These are phyloP conservation scores for Apodemus speciosus DNA, from an alignment of 2,113 vertebrate genomes.

Conservation along the genomic window DNA sequence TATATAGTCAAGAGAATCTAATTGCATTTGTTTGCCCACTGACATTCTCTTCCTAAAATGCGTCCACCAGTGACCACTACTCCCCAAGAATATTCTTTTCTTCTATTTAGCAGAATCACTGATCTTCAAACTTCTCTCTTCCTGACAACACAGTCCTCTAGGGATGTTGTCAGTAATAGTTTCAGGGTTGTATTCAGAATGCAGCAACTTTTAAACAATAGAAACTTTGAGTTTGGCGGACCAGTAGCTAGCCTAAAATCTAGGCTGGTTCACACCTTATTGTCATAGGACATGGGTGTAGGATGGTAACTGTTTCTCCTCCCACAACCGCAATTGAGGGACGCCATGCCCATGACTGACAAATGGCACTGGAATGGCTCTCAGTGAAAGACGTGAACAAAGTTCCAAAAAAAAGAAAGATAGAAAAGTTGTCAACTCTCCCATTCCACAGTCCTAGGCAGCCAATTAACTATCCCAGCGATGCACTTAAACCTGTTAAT, in stretches of 20 bases:
- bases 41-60: not conserved
- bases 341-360: not conserved
- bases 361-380: not conserved
- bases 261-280: not conserved
- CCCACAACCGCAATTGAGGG: not conserved
- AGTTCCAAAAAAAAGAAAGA: conserved; percentile 42
- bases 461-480: conserved; percentile 14
- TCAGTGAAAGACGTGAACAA: not conserved
- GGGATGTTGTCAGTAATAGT: not conserved
- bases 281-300: not conserved
- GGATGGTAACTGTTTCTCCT: not conserved
- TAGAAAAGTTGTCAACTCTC: not conserved
- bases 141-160: not conserved
- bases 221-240: not conserved
- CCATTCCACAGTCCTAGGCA: not conserved
- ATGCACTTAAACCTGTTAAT: conserved; percentile 12
- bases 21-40: not conserved
- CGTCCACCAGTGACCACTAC: not conserved
- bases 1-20: not conserved
- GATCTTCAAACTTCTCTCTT: not conserved
- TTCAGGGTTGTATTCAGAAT: not conserved
- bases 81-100: not conserved
- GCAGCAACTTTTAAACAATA: not conserved
- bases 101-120: conserved; percentile 10
- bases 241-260: no score